Conservation (phyloP, 2,113 vertebrate genomes). For the Leptocoma aspasia region DNA sequence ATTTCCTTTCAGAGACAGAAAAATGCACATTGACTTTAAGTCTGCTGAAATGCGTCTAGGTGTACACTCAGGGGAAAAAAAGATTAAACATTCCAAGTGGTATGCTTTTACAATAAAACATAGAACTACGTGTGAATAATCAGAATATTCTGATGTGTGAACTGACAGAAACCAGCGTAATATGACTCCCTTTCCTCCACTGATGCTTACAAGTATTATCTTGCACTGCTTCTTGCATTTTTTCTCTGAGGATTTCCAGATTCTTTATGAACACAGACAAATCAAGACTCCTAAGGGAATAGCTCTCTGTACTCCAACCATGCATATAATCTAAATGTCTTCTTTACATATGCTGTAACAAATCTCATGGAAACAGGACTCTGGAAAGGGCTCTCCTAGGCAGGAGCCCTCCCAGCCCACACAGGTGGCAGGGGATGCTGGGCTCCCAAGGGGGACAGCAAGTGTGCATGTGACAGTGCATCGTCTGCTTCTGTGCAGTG, state of each 20-base stretch:
- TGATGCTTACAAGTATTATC: not conserved
- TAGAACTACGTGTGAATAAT: not conserved
- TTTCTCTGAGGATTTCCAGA: not conserved
- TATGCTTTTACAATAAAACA: not conserved
- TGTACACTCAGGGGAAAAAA: not conserved
- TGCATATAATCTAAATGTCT: not conserved
- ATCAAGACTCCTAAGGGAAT: not conserved
- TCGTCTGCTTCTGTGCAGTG: not conserved
- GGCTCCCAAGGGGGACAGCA: not conserved
- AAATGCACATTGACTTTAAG: not conserved
- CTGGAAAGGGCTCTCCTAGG: not conserved
- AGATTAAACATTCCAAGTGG: not conserved
- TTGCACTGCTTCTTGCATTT: not conserved
- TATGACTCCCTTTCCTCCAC: not conserved
- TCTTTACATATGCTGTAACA: not conserved
- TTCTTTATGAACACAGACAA: not conserved
- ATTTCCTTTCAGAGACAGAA: not conserved
- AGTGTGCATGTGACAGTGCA: not conserved
- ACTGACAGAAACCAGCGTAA: not conserved
- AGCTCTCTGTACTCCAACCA: not conserved
- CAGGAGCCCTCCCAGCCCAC: not conserved
- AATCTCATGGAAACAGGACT: not conserved
- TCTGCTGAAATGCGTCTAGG: not conserved
- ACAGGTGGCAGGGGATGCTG: accelerated
- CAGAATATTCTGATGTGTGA: not conserved